phyloP scores from a whole-genome alignment of 2,113 vertebrate genomes.

The human region DNA sequence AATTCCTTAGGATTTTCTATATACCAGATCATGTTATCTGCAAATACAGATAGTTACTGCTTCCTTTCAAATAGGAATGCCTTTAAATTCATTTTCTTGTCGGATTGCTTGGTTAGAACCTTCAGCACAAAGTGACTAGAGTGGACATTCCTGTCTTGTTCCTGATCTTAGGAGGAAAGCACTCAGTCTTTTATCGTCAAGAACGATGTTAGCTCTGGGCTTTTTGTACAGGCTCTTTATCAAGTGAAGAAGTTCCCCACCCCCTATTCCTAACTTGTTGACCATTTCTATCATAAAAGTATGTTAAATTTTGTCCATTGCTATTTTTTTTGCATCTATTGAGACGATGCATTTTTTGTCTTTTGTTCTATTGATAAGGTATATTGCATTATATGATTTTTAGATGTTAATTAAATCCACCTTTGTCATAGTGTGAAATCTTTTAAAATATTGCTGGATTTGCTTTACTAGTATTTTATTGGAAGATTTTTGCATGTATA shows the following conservation, averaged over 20 bases:
- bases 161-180: neutral
- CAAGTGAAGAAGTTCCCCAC: neutral
- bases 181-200: neutral
- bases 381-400: neutral
- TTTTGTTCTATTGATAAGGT: neutral
- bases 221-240: neutral
- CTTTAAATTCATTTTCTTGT: neutral
- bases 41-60: neutral
- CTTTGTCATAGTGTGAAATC: neutral
- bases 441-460: neutral
- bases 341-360: neutral
- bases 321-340: neutral
- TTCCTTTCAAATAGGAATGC: neutral
- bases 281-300: neutral
- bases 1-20: neutral
- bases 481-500: neutral
- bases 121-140: neutral
- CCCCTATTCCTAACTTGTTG: neutral
- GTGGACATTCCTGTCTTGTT: neutral
- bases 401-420: neutral
- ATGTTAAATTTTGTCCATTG: neutral
- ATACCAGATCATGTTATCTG: neutral
- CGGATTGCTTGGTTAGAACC: neutral
- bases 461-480: neutral
- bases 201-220: too few species aligned